Conservation (phyloP, 2,797 vertebrate species). For the Mormyrus proboscirostris region DNA sequence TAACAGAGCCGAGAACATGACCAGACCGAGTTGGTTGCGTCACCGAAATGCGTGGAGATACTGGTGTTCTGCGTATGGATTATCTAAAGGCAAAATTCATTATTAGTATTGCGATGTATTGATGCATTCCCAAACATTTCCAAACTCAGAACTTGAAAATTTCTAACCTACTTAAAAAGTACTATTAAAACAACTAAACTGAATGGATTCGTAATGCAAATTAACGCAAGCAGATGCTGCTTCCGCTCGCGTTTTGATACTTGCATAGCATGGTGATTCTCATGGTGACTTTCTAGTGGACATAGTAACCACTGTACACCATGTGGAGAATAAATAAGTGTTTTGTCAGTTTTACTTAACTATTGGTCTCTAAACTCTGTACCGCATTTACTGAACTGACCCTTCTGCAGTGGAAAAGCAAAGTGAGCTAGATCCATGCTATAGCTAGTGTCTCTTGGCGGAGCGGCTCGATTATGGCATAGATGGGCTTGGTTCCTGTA, state of each 20-base stretch:
- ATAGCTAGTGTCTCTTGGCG: neutral
- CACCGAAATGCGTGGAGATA: neutral
- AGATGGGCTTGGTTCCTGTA: neutral
- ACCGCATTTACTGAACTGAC: neutral
- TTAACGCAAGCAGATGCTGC: neutral
- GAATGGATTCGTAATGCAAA: neutral
- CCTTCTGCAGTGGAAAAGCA: neutral
- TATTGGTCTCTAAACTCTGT: neutral
- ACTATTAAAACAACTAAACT: neutral
- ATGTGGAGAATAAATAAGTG: neutral
- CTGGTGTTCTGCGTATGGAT: neutral
- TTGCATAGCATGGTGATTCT: neutral
- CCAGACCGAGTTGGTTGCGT: neutral
- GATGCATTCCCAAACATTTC: neutral
- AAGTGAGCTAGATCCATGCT: neutral
- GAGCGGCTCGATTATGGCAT: neutral
- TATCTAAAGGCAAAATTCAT: neutral
- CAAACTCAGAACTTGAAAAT: neutral
- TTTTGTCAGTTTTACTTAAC: neutral
- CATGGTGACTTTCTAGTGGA: neutral
- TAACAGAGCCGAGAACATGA: neutral
- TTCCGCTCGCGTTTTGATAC: neutral
- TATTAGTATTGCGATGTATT: neutral
- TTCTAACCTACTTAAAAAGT: neutral
- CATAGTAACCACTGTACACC: neutral